These are phyloP conservation scores for Epirrhoe tristata DNA, from an alignment of 2,888 invertebrate genomes.

Conservation along the genomic window DNA sequence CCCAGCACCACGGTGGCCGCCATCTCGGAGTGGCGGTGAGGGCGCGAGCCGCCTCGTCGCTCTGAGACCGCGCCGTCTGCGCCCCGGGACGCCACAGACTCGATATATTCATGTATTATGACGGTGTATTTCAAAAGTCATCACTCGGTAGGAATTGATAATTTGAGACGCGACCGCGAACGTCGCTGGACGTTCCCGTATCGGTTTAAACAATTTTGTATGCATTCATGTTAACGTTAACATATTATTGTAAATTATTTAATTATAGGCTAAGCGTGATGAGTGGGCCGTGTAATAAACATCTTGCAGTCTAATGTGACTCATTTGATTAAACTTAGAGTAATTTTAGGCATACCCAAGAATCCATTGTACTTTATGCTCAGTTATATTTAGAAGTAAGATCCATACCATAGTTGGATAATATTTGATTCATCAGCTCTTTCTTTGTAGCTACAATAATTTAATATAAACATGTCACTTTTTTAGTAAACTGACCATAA, in stretches of 20 bases:
- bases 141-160: slow-evolving; percentile 53
- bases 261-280: slow-evolving; percentile 63
- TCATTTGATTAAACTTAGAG: slow-evolving; percentile 44
- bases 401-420: slow-evolving; percentile 23
- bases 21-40: slow-evolving; percentile 86
- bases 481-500: not conserved
- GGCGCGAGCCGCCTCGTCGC: slow-evolving; percentile 52
- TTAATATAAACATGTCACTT: not conserved
- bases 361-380: slow-evolving; percentile 78
- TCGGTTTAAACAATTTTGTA: slow-evolving; percentile 62
- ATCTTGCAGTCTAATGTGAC: slow-evolving; percentile 54
- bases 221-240: slow-evolving; percentile 74
- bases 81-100: slow-evolving; percentile 47
- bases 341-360: slow-evolving; percentile 60
- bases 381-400: slow-evolving; percentile 79
- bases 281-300: slow-evolving; percentile 58
- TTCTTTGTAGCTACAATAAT: slow-evolving; percentile 11
- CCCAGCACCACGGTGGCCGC: slow-evolving; percentile 86
- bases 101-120: slow-evolving; percentile 53
- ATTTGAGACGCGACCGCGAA: slow-evolving; percentile 52
- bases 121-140: slow-evolving; percentile 50
- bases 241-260: slow-evolving; percentile 80
- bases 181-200: slow-evolving; percentile 47
- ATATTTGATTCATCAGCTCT: slow-evolving; percentile 17
- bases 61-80: slow-evolving; percentile 46